These are phyloP conservation scores for Anableps anableps DNA, from an alignment of 2,797 vertebrate genomes.

Conservation along the genomic window DNA sequence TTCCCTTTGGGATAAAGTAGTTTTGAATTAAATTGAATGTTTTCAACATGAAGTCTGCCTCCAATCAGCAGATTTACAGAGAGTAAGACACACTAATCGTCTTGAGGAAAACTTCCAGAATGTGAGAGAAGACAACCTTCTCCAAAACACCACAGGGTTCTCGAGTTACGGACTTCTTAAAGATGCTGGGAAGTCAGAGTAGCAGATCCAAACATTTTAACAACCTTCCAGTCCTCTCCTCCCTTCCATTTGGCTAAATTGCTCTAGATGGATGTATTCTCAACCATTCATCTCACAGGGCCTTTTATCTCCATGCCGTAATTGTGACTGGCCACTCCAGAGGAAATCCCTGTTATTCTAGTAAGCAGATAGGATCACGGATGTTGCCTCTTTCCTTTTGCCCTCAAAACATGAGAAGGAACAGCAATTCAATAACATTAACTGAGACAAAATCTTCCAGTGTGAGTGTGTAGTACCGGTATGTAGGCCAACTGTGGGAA, in stretches of 20 bases:
- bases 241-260: not conserved
- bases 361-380: conserved; percentile 10
- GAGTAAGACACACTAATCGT: not conserved
- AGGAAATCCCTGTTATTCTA: conserved; percentile 6
- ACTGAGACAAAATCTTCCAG: not conserved
- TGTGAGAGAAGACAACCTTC: not conserved
- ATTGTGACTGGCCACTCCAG: conserved; percentile 7
- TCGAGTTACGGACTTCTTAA: not conserved
- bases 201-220: conserved; percentile 5
- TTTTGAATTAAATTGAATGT: not conserved
- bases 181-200: not conserved
- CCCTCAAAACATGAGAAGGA: not conserved
- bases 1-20: not conserved
- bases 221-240: conserved; percentile 6
- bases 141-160: not conserved
- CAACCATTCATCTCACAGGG: not conserved
- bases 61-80: not conserved
- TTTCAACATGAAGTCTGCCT: not conserved
- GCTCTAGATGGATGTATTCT: not conserved
- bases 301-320: conserved; percentile 15
- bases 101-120: not conserved
- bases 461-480: not conserved
- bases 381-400: conserved; percentile 10
- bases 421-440: conserved; percentile 1
- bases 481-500: not conserved